Conservation (phyloP, 2,888 invertebrate species). For the Ephialtes manifestator region DNA sequence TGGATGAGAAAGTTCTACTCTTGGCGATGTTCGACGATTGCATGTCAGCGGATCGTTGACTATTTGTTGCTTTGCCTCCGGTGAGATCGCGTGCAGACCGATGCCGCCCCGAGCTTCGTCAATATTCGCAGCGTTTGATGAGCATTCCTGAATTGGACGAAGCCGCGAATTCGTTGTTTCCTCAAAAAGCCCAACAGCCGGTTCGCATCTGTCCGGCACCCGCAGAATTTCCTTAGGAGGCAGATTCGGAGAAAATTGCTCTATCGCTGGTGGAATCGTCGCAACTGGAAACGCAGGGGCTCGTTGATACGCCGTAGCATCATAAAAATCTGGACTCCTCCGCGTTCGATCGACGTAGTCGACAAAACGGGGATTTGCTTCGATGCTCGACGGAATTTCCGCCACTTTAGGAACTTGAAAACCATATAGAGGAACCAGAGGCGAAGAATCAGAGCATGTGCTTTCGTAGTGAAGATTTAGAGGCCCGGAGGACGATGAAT, state of each 20-base stretch:
- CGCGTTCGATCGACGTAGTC: not conserved
- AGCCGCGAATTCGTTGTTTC: slow-evolving; percentile 15
- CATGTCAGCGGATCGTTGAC: slow-evolving; percentile 59
- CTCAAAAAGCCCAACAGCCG: slow-evolving; percentile 18
- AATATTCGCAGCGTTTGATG: slow-evolving; percentile 33
- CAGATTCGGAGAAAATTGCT: slow-evolving; percentile 15
- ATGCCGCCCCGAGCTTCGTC: slow-evolving; percentile 46
- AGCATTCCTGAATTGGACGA: slow-evolving; percentile 10
- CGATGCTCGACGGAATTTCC: slow-evolving; percentile 33
- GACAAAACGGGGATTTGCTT: slow-evolving; percentile 6
- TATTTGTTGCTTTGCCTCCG: slow-evolving; percentile 42
- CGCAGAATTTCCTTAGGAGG: slow-evolving; percentile 7
- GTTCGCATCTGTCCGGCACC: not conserved
- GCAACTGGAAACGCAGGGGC: slow-evolving; percentile 11
- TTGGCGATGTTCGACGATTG: slow-evolving; percentile 61
- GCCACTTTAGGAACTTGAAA: slow-evolving; percentile 65
- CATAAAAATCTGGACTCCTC: slow-evolving; percentile 31
- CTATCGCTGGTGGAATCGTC: slow-evolving; percentile 1
- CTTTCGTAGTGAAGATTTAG: slow-evolving; percentile 32
- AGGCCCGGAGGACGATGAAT: slow-evolving; percentile 10
- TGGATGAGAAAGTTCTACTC: slow-evolving; percentile 80
- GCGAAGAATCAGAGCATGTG: slow-evolving; percentile 12
- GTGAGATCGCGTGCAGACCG: slow-evolving; percentile 51
- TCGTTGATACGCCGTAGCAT: slow-evolving; percentile 17
- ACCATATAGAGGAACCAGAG: slow-evolving; percentile 40